Percentiles rank a stretch among this genome's conserved stretches.
Evolutionary conservation across 1,140 invertebrate genomes (phyloP).

Genomic region (Aricia agestis): DNA sequence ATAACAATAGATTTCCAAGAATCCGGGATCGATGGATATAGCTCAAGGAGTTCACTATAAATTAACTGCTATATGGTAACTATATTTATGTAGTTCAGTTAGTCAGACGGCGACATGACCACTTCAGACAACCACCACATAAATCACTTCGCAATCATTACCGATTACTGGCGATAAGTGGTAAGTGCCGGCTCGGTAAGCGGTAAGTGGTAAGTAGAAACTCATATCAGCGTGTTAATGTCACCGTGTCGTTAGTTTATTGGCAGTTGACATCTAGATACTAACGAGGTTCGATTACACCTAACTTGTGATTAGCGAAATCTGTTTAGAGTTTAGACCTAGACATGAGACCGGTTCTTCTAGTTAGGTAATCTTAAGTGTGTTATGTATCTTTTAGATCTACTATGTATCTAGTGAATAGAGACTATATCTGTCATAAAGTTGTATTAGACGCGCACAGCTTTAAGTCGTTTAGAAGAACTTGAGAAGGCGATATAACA

Average conservation of each 20-base stretch:
- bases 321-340: neutral
- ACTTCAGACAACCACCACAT: neutral
- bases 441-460: too few relatives aligned
- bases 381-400: too few relatives aligned
- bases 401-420: too few relatives aligned
- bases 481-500: too few relatives aligned
- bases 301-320: neutral
- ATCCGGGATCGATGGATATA: too few relatives aligned
- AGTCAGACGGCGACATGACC: neutral
- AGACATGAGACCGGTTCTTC: neutral
- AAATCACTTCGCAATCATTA: neutral
- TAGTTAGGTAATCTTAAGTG: neutral
- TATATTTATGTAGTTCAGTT: too few relatives aligned
- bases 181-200: neutral
- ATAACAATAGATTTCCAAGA: too few relatives aligned
- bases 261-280: neutral
- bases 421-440: too few relatives aligned
- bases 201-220: neutral
- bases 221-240: neutral
- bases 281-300: neutral
- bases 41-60: too few relatives aligned
- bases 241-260: neutral
- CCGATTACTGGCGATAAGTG: neutral
- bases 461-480: too few relatives aligned
- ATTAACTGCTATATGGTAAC: too few relatives aligned